A percentile compares a stretch with the other conserved stretches of the same genome.
phyloP scores from a whole-genome alignment of 2,113 vertebrate species.

The Thalassoma bifasciatum region DNA sequence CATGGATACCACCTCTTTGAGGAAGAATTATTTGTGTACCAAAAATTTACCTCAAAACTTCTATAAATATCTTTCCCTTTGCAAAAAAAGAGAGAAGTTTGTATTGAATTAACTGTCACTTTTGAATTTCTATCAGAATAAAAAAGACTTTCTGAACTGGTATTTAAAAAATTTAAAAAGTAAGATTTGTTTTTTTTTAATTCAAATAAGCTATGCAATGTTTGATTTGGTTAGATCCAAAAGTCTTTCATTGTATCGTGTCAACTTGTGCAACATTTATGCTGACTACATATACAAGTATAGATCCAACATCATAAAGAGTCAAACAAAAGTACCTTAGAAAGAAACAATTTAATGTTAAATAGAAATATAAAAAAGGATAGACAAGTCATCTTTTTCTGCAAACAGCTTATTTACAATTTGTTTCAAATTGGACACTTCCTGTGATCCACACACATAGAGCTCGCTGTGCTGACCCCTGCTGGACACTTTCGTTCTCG shows the following conservation, averaged over 20 bases:
- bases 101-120: background rate
- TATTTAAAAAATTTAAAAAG: background rate
- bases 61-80: no score
- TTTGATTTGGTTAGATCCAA: background rate
- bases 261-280: background rate
- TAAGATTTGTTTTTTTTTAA: no score
- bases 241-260: background rate
- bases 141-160: background rate
- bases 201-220: no score
- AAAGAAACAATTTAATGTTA: conserved; percentile 80
- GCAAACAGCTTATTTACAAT: conserved; percentile 80
- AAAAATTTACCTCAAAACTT: no score
- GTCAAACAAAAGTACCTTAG: conserved; percentile 33
- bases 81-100: no score
- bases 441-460: conserved; percentile 1
- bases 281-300: background rate
- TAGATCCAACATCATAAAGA: background rate
- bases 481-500: conserved; percentile 46
- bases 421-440: background rate
- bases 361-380: conserved; percentile 81
- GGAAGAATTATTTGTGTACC: no score
- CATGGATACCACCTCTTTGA: no score
- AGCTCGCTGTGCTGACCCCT: conserved; percentile 59
- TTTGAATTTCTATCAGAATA: background rate
- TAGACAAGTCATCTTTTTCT: conserved; percentile 60